Percentiles rank a stretch among this genome's conserved stretches.
Evolutionary conservation across 2,797 vertebrate genomes (phyloP).

Genomic region (Pterois miles): DNA sequence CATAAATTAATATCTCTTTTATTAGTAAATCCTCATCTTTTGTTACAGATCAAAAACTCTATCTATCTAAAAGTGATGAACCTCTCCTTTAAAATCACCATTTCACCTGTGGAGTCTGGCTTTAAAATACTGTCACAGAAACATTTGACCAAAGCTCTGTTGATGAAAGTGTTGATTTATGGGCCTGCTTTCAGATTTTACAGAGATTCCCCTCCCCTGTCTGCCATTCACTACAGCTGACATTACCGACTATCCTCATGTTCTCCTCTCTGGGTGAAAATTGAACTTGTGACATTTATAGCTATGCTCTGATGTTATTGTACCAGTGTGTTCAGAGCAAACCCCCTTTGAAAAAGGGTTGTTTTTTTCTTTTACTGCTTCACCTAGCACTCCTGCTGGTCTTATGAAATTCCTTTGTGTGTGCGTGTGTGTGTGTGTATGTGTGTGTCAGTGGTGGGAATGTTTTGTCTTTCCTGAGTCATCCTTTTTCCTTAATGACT

Average conservation of each 20-base stretch:
- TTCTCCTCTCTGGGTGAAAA: conserved; percentile 54
- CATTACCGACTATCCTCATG: conserved; percentile 24
- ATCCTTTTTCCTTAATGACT: conserved; percentile 78
- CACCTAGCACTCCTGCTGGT: conserved; percentile 48
- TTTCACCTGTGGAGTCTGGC: not conserved
- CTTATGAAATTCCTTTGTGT: conserved; percentile 59
- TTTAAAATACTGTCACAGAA: not conserved
- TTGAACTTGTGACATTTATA: conserved; percentile 68
- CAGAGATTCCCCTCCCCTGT: conserved; percentile 28
- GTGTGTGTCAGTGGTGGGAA: conserved; percentile 56
- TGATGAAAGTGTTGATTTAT: conserved; percentile 43
- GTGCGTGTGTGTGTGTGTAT: conserved; percentile 7
- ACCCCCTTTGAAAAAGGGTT: conserved; percentile 53
- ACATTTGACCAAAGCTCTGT: conserved; percentile 3
- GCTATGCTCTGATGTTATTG: conserved; percentile 59
- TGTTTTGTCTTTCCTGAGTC: conserved; percentile 75
- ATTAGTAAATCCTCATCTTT: not conserved
- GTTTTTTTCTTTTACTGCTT: conserved; percentile 63
- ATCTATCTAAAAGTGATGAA: conserved; percentile 5
- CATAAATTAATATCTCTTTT: not conserved
- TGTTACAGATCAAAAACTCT: not conserved
- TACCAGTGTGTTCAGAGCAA: conserved; percentile 51
- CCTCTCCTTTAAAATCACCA: not conserved
- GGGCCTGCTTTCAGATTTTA: conserved; percentile 23
- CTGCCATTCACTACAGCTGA: conserved; percentile 31